These are phyloP conservation scores for Aquatica leii DNA, from an alignment of 2,888 invertebrate genomes.

Conservation along the genomic window DNA sequence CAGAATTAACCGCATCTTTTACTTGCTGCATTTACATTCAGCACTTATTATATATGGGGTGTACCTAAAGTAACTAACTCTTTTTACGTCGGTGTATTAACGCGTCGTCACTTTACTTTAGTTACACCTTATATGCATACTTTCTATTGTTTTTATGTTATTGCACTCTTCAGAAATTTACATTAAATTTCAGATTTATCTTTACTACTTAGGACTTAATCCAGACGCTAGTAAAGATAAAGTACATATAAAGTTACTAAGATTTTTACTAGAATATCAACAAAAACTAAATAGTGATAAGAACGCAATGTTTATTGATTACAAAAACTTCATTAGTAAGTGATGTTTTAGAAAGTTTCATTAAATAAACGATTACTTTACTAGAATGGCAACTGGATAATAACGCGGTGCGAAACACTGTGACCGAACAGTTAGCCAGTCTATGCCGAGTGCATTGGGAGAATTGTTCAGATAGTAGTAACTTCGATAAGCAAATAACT, in stretches of 20 bases:
- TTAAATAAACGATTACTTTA: constrained; percentile 2
- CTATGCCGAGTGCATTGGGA: constrained; percentile 49
- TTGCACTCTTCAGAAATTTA: constrained; percentile 10
- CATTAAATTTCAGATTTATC: constrained; percentile 46
- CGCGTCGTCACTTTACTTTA: too few relatives aligned
- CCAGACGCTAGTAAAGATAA: constrained; percentile 45
- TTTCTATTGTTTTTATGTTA: not conserved
- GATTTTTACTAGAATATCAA: constrained; percentile 48
- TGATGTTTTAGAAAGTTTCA: not conserved
- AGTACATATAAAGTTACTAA: constrained; percentile 45
- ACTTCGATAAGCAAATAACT: constrained; percentile 35
- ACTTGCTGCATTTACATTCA: too few relatives aligned
- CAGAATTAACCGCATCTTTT: too few relatives aligned
- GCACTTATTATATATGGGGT: too few relatives aligned
- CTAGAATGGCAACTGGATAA: constrained; percentile 53
- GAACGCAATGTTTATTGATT: constrained; percentile 46
- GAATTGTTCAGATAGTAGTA: constrained; percentile 43
- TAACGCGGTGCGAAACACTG: constrained; percentile 45
- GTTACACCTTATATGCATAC: too few relatives aligned
- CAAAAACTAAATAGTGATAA: constrained; percentile 46
- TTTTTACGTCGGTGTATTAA: too few relatives aligned
- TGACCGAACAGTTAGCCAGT: constrained; percentile 51
- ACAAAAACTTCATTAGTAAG: constrained; percentile 50
- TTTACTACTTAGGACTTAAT: constrained; percentile 50
- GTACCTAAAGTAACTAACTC: too few relatives aligned